Evolutionary conservation across 2,113 vertebrate genomes (phyloP).

Genomic region (Ochotona princeps): DNA sequence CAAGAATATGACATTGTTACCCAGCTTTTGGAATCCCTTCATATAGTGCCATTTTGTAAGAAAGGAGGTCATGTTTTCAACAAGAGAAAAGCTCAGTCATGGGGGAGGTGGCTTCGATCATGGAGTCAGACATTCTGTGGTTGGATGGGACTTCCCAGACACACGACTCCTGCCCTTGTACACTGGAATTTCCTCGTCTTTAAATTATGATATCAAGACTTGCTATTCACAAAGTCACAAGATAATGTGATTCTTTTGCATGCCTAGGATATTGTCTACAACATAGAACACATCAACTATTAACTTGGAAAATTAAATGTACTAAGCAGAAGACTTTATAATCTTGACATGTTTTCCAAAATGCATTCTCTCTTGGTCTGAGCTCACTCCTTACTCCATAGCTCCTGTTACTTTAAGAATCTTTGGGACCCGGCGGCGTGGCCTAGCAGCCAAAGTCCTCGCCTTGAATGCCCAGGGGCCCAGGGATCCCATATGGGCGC

Average conservation of each 20-base stretch:
- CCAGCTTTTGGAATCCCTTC: not conserved
- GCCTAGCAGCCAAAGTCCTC: too few relatives aligned
- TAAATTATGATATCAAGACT: not conserved
- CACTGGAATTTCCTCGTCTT: conserved; percentile 15
- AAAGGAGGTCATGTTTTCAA: not conserved
- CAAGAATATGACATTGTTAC: not conserved
- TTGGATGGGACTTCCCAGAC: not conserved
- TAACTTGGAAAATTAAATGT: not conserved
- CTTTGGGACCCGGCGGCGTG: too few relatives aligned
- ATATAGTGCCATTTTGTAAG: not conserved
- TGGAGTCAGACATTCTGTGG: not conserved
- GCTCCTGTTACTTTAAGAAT: not conserved
- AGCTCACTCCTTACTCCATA: not conserved
- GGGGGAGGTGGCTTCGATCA: not conserved
- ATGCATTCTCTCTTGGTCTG: not conserved
- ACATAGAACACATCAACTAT: not conserved
- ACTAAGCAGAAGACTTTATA: not conserved
- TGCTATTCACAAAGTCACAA: not conserved
- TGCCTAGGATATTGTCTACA: not conserved
- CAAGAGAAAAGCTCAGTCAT: not conserved
- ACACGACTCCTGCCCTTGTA: not conserved
- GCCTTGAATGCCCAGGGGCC: too few relatives aligned
- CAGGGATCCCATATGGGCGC: too few relatives aligned
- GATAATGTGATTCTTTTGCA: not conserved
- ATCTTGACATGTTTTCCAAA: not conserved